These are phyloP conservation scores for Sebastes hubbsi DNA, from an alignment of 2,797 vertebrate genomes.

Conservation along the genomic window DNA sequence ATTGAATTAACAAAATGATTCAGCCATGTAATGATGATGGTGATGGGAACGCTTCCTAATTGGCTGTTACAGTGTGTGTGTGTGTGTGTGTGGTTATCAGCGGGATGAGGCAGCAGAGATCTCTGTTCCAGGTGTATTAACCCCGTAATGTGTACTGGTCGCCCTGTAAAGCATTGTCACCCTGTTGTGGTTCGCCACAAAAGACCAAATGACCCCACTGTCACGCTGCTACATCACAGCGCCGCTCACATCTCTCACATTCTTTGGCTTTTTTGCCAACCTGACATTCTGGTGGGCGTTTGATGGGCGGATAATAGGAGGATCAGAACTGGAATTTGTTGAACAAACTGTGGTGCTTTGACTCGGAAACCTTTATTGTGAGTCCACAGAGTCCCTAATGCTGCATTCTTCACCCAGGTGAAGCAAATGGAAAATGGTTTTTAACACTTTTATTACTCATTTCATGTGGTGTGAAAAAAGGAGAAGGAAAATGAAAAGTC, in stretches of 20 bases:
- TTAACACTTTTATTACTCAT: background rate
- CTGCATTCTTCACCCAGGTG: constrained; percentile 43
- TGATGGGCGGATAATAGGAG: constrained; percentile 64
- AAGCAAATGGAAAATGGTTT: background rate
- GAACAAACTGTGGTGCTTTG: constrained; percentile 63
- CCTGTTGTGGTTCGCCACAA: constrained; percentile 39
- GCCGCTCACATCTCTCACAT: constrained; percentile 59
- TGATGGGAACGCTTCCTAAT: constrained; percentile 63
- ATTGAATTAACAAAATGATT: constrained; percentile 72
- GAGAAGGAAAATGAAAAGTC: too few relatives aligned
- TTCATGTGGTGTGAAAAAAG: background rate
- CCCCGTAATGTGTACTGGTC: background rate
- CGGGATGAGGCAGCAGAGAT: constrained; percentile 23
- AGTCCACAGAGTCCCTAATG: background rate
- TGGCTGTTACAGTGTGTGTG: constrained; percentile 15
- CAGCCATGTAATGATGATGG: constrained; percentile 59
- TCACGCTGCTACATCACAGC: constrained; percentile 25
- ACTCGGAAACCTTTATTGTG: constrained; percentile 54
- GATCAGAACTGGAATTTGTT: constrained; percentile 76
- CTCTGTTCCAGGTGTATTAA: background rate
- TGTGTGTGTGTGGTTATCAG: constrained; percentile 14
- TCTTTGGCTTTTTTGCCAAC: constrained; percentile 68
- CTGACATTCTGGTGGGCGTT: constrained; percentile 54
- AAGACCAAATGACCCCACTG: constrained; percentile 27
- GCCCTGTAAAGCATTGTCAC: constrained; percentile 29